Evolutionary conservation across 2,888 invertebrate genomes (phyloP), one percentile per base, ranked within the genome.

Genomic region (Xestoiulus laeticollis): DNA sequence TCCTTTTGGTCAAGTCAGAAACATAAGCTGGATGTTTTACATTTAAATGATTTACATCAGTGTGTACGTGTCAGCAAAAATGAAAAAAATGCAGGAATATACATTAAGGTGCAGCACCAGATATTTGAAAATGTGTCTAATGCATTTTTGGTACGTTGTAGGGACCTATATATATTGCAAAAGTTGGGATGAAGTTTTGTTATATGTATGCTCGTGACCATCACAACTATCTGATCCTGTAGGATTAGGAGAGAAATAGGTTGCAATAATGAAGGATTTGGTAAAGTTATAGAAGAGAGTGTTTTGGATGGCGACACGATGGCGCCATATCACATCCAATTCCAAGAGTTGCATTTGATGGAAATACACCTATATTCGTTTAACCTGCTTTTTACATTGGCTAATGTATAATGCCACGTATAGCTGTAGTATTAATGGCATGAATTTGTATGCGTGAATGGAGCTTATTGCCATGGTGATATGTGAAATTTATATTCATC

Each of bases 231-330:
- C 43, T 87, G 87, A 87, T 87, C 87, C 87, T 78, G 43, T n/a
- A 33, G 78, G 87, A 87, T 87, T 87, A 87, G 38, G 87, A 87
- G 59, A 32, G 87, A 87, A 87, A 87, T 87, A 87, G 87, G 87
- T 43, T 87, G 87, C 87, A 87, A 87, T 87, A 87, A 87, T 87
- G 87, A 87, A 87, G 87, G 87, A 87, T 87, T 87, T 87, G 32
- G 87, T 19, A 48, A 43, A 85, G 38, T 38, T 44, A 33, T 38
- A 44, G 85, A 85, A 26, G 68, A n/a, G 26, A 68, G n/a, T 38
- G 85, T 32, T 26, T n/a, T 32, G 85, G 38, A 85, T 44, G 85
- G 85, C 85, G 86, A 48, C 43, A 68, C 68, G 26, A 22, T 68
- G 68, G 68, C 68, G 68, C 68, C 68, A 68, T 26, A 68, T n/a